A percentile compares a stretch with the other conserved stretches of the same genome.
phyloP scores from a whole-genome alignment of 2,797 vertebrate genomes.

The Oreonectes daqikongensis region DNA sequence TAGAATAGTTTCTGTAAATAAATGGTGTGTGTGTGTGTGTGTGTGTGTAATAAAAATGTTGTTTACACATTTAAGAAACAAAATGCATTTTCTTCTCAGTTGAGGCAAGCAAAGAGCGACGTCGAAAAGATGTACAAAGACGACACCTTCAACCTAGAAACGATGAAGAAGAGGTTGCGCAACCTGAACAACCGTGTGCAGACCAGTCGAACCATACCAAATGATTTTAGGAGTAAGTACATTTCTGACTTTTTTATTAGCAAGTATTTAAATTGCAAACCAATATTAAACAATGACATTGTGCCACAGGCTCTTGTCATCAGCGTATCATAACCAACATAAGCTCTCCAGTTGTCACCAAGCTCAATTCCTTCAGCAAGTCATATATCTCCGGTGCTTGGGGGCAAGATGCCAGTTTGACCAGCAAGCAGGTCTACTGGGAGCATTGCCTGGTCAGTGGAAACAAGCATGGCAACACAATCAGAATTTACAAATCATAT shows the following conservation, averaged over 20 bases:
- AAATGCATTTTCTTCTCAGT: conserved; percentile 10
- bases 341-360: conserved; percentile 66
- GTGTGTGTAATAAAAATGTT: too few relatives aligned
- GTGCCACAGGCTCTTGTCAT: conserved; percentile 58
- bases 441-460: conserved; percentile 63
- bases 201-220: conserved; percentile 71
- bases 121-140: conserved; percentile 60
- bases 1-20: too few relatives aligned
- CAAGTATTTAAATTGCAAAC: too few relatives aligned
- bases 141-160: conserved; percentile 69
- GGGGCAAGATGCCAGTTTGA: conserved; percentile 66
- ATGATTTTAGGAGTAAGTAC: conserved; percentile 66
- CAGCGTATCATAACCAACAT: conserved; percentile 69
- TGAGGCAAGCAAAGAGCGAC: neutral
- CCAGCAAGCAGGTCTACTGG: conserved; percentile 65
- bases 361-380: conserved; percentile 64
- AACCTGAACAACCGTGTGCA: conserved; percentile 67
- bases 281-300: too few relatives aligned
- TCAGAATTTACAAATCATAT: conserved; percentile 65
- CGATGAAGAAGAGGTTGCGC: conserved; percentile 67
- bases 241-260: too few relatives aligned
- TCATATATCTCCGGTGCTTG: conserved; percentile 69
- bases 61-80: neutral
- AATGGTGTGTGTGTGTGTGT: neutral
- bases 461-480: conserved; percentile 62